Conservation (phyloP, 2,888 invertebrate species). For the Lithophane socia region DNA sequence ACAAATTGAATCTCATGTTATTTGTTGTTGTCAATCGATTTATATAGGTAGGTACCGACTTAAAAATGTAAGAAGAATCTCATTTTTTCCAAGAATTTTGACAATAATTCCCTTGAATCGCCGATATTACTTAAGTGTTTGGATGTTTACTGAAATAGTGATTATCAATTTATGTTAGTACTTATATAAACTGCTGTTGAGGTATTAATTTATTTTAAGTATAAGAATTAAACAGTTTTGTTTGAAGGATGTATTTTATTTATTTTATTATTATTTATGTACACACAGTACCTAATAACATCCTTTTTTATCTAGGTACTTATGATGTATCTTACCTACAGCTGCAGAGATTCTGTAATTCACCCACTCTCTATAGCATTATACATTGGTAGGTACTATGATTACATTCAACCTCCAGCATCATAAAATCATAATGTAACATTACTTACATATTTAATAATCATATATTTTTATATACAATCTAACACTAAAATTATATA, state of each 20-base stretch:
- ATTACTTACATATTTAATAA: too few relatives aligned
- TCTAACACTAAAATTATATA: too few relatives aligned
- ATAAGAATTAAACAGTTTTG: slow-evolving; percentile 57
- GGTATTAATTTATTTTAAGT: slow-evolving; percentile 60
- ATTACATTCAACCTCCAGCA: neutral
- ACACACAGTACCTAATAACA: too few relatives aligned
- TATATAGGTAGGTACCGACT: too few relatives aligned
- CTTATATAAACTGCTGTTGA: slow-evolving; percentile 4
- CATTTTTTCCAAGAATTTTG: neutral
- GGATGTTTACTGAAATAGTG: neutral
- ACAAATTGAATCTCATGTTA: neutral
- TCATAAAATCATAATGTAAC: neutral
- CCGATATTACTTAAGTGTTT: neutral
- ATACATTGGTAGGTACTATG: too few relatives aligned
- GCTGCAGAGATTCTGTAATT: neutral
- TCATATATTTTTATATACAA: too few relatives aligned
- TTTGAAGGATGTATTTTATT: slow-evolving; percentile 14
- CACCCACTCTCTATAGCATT: neutral
- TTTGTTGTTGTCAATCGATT: too few relatives aligned
- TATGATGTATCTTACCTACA: too few relatives aligned
- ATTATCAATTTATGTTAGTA: neutral
- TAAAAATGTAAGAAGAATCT: neutral
- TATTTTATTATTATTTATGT: too few relatives aligned
- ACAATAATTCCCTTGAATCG: neutral
- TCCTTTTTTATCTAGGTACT: too few relatives aligned